A percentile compares a stretch with the other conserved stretches of the same genome.
phyloP scores from a whole-genome alignment of 2,888 invertebrate genomes.

The Anoplius nigerrimus region DNA sequence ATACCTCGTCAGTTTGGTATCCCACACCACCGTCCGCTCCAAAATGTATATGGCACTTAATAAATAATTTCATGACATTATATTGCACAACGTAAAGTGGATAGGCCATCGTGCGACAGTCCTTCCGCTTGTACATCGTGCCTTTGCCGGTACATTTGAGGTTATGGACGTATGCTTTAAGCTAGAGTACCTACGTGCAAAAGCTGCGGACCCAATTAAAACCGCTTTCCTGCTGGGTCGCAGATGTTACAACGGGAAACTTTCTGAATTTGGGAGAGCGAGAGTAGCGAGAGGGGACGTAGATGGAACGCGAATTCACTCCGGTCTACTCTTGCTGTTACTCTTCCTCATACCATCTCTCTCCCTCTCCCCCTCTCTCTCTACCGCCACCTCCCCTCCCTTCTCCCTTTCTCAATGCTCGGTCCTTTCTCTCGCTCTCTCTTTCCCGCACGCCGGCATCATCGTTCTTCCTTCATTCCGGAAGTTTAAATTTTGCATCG shows the following conservation, averaged over 20 bases:
- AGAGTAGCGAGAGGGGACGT: constrained; percentile 7
- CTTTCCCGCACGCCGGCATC: neutral
- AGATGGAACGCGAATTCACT: constrained; percentile 11
- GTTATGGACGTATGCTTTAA: constrained; percentile 43
- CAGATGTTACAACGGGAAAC: constrained; percentile 62
- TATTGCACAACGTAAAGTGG: neutral
- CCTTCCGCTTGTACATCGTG: too few relatives aligned
- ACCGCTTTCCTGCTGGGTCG: constrained; percentile 57
- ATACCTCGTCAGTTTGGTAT: too few relatives aligned
- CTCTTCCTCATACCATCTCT: neutral
- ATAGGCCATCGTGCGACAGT: neutral
- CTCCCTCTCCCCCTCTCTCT: constrained; percentile 8
- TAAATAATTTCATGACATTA: too few relatives aligned
- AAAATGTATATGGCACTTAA: too few relatives aligned
- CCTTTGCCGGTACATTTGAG: constrained; percentile 19
- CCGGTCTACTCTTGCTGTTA: neutral
- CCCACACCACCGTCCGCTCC: too few relatives aligned
- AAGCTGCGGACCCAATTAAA: constrained; percentile 62
- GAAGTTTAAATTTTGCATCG: constrained; percentile 48
- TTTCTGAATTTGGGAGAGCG: constrained; percentile 49
- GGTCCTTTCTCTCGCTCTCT: neutral
- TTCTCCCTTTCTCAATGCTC: too few relatives aligned
- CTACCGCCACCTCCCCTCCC: constrained; percentile 17
- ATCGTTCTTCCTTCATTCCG: constrained; percentile 9
- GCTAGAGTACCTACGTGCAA: constrained; percentile 39